Conservation (phyloP, 2,888 invertebrate species). For the Oxycera nigricornis region DNA sequence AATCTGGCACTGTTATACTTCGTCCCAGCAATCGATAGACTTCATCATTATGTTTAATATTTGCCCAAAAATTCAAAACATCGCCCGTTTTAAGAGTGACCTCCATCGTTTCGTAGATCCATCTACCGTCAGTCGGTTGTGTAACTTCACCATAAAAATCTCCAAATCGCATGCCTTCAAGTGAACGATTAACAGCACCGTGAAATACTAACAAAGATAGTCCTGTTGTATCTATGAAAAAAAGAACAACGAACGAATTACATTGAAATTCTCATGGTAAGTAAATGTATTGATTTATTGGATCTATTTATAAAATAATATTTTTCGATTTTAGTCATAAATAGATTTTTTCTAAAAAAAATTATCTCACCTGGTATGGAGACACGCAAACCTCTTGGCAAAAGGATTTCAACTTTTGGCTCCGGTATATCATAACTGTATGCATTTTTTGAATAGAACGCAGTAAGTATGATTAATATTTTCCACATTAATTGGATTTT, state of each 20-base stretch:
- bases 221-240: conserved; percentile 63
- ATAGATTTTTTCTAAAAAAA: too few relatives aligned
- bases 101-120: conserved; percentile 12
- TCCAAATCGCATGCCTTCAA: conserved; percentile 70
- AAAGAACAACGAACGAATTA: neutral
- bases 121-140: conserved; percentile 56
- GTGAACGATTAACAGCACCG: conserved; percentile 71
- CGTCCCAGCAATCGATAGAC: conserved; percentile 15
- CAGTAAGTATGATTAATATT: neutral
- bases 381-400: conserved; percentile 53
- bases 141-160: conserved; percentile 68
- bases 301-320: too few relatives aligned
- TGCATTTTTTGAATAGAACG: neutral
- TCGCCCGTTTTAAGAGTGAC: neutral
- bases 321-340: too few relatives aligned
- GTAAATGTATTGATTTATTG: neutral
- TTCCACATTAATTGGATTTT: neutral
- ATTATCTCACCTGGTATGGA: conserved; percentile 56
- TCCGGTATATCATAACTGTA: conserved; percentile 50
- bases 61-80: conserved; percentile 13
- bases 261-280: neutral
- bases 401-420: conserved; percentile 50
- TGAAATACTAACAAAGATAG: conserved; percentile 73
- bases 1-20: conserved; percentile 11
- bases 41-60: neutral